These are phyloP conservation scores for Melanerpes aurifrons DNA, from an alignment of 2,113 vertebrate genomes.

Conservation along the genomic window DNA sequence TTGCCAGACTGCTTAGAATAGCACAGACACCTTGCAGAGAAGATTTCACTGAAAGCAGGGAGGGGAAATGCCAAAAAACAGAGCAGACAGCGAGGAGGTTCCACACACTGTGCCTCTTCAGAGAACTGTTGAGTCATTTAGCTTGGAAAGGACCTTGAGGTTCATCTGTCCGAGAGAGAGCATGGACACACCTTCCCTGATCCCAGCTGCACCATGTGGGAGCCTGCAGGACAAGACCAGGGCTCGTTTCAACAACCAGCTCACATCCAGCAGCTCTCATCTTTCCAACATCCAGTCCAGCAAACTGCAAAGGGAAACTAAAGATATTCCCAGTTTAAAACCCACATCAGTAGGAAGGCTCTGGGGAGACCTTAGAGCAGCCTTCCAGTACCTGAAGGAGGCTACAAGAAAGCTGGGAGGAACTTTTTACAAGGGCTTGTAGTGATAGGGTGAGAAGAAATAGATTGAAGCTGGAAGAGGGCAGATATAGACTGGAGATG, in stretches of 20 bases:
- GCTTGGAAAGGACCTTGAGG: background rate
- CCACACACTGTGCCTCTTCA: background rate
- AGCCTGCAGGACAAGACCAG: background rate
- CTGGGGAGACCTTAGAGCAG: background rate
- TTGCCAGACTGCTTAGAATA: background rate
- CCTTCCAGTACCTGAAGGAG: too few relatives aligned
- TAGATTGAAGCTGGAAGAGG: too few relatives aligned
- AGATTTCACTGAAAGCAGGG: background rate
- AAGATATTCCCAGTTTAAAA: background rate
- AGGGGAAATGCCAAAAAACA: background rate
- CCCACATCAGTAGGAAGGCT: rapidly evolving
- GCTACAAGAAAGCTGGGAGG: too few relatives aligned
- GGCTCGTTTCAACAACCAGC: background rate
- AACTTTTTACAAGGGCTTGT: too few relatives aligned
- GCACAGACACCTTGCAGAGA: too few relatives aligned
- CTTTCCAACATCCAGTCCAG: background rate
- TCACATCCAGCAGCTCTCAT: rapidly evolving
- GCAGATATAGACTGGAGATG: too few relatives aligned
- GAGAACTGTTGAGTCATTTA: rapidly evolving
- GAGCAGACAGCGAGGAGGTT: background rate
- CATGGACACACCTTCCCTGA: rapidly evolving
- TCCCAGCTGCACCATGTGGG: background rate
- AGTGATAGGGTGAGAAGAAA: too few relatives aligned
- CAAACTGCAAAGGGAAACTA: background rate
- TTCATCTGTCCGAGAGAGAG: background rate